Evolutionary conservation across 2,113 vertebrate genomes (phyloP), one percentile per base, ranked within the genome.

Genomic region (Platichthys flesus): DNA sequence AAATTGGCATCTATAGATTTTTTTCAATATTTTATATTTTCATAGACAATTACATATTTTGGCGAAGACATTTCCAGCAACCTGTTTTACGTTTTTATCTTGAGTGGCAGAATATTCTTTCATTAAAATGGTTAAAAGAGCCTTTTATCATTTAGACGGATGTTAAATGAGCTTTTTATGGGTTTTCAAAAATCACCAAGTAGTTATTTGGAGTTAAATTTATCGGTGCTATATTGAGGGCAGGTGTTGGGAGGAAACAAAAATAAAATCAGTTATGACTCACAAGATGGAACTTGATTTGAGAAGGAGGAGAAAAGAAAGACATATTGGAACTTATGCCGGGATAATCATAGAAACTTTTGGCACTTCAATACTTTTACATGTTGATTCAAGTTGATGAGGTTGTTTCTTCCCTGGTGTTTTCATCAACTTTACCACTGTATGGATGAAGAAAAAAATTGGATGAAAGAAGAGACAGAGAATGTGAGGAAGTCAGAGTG

Each of bases 401-500:
- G 65, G 62, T 72, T 47, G 35, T 20, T 31, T 65, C 12, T 73
- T 42, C 40, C 20, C 31, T 31, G 16, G 6, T 37, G 51, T 64
- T 55, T 35, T 15, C 31, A 56, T 68, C 20, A 51, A 42, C 47
- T 28, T n/a, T 51, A 9, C 54, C 0, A 0, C 24, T 64, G 42
- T 63, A 31, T 24, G 16, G n/a, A 66, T 61, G 3, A 31, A 31
- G 6, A 31, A 31, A 26, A 23, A 77, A 40, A 51, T 28, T 23
- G 23, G 23, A 83, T 54, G 35, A 70, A 70, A 77, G 23, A 42
- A 67, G 26, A 56, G 40, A 71, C 26, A 9, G 59, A 81, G 47
- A 64, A 77, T 81, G 51, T 79, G 67, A 81, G 68, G 73, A 76
- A 63, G 76, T 45, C 51, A 79, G 31, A 31, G 72, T 69, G 56